Percentiles rank a stretch among this genome's conserved stretches.
Conservation (phyloP, 2,113 vertebrate species). For the Grantiella picta region DNA sequence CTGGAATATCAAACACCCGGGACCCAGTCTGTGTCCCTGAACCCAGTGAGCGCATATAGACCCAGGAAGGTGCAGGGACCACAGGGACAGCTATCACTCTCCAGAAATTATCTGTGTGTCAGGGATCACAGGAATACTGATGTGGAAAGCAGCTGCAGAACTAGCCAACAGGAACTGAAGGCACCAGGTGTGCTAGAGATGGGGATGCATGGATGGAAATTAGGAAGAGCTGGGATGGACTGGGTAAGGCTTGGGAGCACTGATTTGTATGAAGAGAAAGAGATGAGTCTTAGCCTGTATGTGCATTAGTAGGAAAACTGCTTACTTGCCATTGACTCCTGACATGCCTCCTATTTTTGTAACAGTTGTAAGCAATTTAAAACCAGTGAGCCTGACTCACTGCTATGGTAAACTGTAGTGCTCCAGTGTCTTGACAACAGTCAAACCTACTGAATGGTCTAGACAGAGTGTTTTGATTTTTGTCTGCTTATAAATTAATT, state of each 20-base stretch:
- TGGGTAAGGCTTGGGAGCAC: background rate
- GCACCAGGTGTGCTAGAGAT: background rate
- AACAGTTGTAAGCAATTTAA: background rate
- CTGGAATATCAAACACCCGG: background rate
- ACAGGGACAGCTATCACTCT: rapidly evolving
- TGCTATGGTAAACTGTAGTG: background rate
- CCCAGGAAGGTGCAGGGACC: rapidly evolving
- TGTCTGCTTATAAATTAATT: background rate
- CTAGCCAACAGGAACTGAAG: background rate
- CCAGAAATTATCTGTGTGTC: background rate
- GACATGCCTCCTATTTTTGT: background rate
- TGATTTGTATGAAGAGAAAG: background rate
- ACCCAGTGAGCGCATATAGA: rapidly evolving
- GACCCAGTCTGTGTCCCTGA: background rate
- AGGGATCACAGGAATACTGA: background rate
- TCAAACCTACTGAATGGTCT: background rate
- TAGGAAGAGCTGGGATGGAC: rapidly evolving
- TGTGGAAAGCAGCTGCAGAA: background rate
- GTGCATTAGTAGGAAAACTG: background rate
- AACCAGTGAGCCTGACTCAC: background rate
- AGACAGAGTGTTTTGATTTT: background rate
- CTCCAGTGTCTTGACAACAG: background rate
- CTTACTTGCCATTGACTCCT: background rate
- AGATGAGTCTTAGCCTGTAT: background rate
- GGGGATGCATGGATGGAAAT: background rate